phyloP scores from a whole-genome alignment of 2,797 vertebrate genomes.

The Paramormyrops hopkinsi region DNA sequence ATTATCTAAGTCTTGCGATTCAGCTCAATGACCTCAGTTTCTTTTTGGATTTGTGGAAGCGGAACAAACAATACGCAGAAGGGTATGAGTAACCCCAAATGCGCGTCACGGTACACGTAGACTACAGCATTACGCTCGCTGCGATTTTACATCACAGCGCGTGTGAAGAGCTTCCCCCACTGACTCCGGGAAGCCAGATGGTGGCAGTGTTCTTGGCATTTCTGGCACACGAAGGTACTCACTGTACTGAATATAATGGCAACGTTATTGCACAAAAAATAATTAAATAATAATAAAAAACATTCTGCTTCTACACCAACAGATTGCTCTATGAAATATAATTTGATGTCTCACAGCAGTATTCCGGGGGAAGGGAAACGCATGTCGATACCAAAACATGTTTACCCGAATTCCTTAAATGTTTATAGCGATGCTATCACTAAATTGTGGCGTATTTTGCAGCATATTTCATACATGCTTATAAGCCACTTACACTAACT shows the following conservation, averaged over 20 bases:
- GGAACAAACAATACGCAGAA: not conserved
- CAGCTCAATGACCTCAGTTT: not conserved
- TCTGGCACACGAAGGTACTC: slow-evolving; percentile 4
- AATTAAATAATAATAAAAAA: not conserved
- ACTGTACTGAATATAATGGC: not conserved
- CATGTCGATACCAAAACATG: slow-evolving; percentile 3
- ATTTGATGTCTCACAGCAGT: not conserved
- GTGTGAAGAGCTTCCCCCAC: slow-evolving; percentile 6
- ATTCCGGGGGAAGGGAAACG: not conserved
- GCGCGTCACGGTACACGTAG: not conserved
- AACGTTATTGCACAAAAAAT: not conserved
- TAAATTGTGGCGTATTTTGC: not conserved
- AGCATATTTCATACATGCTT: not conserved
- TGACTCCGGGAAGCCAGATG: slow-evolving; percentile 34
- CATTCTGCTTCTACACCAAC: slow-evolving; percentile 11
- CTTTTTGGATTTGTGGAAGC: not conserved
- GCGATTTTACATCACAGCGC: slow-evolving; percentile 8
- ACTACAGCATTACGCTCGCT: not conserved
- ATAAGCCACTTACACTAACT: not conserved
- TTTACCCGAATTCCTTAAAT: not conserved
- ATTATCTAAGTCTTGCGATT: not conserved
- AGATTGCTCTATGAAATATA: not conserved
- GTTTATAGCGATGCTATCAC: not conserved
- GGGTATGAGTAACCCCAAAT: not conserved
- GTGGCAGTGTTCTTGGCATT: slow-evolving; percentile 39